phyloP scores from a whole-genome alignment of 1,140 invertebrate genomes.

The Coelopa frigida region DNA sequence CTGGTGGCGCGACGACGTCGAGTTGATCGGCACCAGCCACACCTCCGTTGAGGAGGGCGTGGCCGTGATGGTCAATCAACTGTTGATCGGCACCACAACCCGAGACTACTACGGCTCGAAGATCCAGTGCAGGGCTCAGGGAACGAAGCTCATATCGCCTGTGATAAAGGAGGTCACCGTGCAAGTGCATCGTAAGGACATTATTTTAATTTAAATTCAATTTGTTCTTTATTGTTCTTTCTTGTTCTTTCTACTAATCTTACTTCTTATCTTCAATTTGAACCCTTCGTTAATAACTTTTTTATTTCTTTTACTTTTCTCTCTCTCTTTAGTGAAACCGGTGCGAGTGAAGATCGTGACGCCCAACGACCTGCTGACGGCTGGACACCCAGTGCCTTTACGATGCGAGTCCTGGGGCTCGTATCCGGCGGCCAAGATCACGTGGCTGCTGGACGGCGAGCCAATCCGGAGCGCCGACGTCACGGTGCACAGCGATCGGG shows the following conservation, averaged over 20 bases:
- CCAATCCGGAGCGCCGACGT: constrained; percentile 50
- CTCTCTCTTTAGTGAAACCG: constrained; percentile 56
- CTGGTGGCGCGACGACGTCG: constrained; percentile 68
- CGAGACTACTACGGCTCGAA: constrained; percentile 54
- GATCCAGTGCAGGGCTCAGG: constrained; percentile 63
- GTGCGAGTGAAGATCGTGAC: constrained; percentile 59
- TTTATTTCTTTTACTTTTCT: background rate
- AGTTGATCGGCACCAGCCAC: constrained; percentile 61
- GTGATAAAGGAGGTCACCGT: constrained; percentile 55
- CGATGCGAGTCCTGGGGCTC: constrained; percentile 66
- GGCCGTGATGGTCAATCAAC: constrained; percentile 58
- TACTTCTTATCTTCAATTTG: background rate
- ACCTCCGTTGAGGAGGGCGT: constrained; percentile 49
- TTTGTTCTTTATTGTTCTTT: background rate
- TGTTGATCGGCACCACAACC: constrained; percentile 55
- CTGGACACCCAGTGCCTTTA: constrained; percentile 54
- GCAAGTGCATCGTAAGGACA: constrained; percentile 57
- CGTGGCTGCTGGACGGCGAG: constrained; percentile 62
- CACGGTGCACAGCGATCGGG: constrained; percentile 40
- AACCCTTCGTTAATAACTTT: background rate
- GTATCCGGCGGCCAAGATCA: constrained; percentile 62
- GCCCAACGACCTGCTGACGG: constrained; percentile 54
- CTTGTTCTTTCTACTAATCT: background rate
- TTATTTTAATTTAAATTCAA: background rate
- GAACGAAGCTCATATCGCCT: constrained; percentile 51